Conservation (phyloP, 1,140 invertebrate species). For the Aphaenogaster floridana region DNA sequence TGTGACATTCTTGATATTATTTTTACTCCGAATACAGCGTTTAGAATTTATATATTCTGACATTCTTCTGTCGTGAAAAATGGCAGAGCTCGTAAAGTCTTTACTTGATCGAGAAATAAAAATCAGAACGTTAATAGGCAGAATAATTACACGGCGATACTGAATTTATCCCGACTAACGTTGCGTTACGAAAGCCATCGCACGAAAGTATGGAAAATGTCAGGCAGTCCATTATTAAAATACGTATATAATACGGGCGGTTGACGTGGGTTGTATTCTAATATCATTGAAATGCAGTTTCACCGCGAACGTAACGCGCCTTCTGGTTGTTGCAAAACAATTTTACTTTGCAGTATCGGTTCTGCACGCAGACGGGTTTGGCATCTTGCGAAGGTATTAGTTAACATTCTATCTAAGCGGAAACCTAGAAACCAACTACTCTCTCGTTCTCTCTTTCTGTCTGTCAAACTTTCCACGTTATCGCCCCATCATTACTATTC, state of each 20-base stretch:
- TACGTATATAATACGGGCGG: constrained; percentile 51
- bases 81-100: not conserved
- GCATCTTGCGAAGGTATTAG: constrained; percentile 60
- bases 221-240: constrained; percentile 65
- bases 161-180: constrained; percentile 12
- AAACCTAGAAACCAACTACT: constrained; percentile 34
- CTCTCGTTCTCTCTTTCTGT: constrained; percentile 37
- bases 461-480: not conserved
- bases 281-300: constrained; percentile 66
- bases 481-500: not conserved
- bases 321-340: constrained; percentile 74
- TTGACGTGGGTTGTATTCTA: constrained; percentile 59
- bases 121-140: constrained; percentile 28
- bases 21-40: not conserved
- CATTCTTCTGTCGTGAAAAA: constrained; percentile 2
- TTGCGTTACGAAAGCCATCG: constrained; percentile 45
- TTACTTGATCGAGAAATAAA: not conserved
- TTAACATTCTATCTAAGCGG: constrained; percentile 63
- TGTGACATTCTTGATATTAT: constrained; percentile 13
- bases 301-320: constrained; percentile 56
- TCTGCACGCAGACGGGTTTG: constrained; percentile 60
- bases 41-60: constrained; percentile 22
- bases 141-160: constrained; percentile 38
- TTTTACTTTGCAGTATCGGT: constrained; percentile 51
- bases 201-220: constrained; percentile 55